Evolutionary conservation across 2,113 vertebrate genomes (phyloP).

Genomic region (Trochalopteron elliotii): DNA sequence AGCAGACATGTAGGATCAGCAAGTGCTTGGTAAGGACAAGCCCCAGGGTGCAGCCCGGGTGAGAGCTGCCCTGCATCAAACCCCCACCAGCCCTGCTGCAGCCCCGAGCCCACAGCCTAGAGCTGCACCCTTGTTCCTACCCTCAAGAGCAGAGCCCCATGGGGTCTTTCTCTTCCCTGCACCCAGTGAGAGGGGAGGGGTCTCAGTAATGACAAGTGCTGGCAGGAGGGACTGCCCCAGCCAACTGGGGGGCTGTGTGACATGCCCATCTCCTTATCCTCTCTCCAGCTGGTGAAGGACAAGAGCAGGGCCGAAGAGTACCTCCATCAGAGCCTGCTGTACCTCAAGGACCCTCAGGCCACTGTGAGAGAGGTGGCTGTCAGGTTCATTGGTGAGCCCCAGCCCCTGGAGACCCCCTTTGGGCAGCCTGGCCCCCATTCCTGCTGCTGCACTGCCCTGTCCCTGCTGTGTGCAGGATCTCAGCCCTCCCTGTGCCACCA

Average conservation of each 20-base stretch:
- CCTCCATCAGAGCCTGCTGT: neutral
- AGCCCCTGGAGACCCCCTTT: neutral
- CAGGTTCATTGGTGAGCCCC: neutral
- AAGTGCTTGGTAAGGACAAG: neutral
- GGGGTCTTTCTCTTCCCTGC: neutral
- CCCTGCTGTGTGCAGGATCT: neutral
- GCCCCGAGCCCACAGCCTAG: neutral
- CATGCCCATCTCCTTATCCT: neutral
- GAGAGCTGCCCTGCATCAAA: neutral
- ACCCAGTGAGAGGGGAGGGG: neutral
- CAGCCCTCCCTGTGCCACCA: neutral
- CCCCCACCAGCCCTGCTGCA: neutral
- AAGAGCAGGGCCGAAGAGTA: neutral
- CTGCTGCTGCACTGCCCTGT: neutral
- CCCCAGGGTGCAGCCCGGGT: neutral
- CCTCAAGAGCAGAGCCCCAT: neutral
- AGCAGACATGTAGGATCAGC: fast-evolving
- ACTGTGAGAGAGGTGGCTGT: neutral
- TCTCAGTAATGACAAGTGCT: fast-evolving
- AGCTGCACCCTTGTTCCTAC: neutral
- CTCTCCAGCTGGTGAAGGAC: neutral
- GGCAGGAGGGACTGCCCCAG: neutral
- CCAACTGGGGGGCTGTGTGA: fast-evolving
- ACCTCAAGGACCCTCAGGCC: neutral
- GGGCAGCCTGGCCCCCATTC: neutral